Percentiles rank a stretch among this genome's conserved stretches.
Conservation (phyloP, 2,888 invertebrate species). For the Ceriagrion tenellum region DNA sequence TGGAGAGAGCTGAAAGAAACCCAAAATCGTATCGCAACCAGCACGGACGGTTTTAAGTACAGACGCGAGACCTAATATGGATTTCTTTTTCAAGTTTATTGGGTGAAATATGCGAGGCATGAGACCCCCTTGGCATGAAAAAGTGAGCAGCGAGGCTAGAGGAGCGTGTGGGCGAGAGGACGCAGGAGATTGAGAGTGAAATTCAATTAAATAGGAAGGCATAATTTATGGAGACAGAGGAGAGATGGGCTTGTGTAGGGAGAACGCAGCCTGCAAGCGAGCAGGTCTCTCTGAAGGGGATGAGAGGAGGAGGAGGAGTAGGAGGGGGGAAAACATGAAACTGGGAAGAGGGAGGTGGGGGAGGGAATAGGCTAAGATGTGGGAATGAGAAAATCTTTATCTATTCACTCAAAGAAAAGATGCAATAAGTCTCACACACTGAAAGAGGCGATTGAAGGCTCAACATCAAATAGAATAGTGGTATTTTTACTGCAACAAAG, state of each 20-base stretch:
- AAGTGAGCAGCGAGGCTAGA: not conserved
- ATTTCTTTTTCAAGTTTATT: too few species aligned
- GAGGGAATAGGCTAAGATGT: not conserved
- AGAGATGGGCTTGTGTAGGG: not conserved
- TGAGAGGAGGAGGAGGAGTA: not conserved
- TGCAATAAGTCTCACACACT: too few species aligned
- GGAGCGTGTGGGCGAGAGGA: not conserved
- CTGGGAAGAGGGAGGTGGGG: not conserved
- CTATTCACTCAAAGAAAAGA: too few species aligned
- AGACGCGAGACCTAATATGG: too few species aligned
- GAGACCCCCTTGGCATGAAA: not conserved
- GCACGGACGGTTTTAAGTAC: too few species aligned
- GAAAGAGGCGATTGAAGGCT: too few species aligned
- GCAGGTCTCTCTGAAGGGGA: not conserved
- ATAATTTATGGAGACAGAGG: constrained; percentile 40
- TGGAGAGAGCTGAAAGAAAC: too few species aligned
- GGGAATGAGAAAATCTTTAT: too few species aligned
- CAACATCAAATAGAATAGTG: too few species aligned
- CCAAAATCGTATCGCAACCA: too few species aligned
- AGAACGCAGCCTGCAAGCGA: not conserved
- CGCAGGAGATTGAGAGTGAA: constrained; percentile 29
- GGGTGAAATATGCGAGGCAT: too few species aligned
- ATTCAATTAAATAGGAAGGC: constrained; percentile 48
- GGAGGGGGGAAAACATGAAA: not conserved
- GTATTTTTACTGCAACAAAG: too few species aligned